These are phyloP conservation scores for Leptinotarsa rubiginosa DNA, from an alignment of 2,888 invertebrate species.

Conservation along the genomic window DNA sequence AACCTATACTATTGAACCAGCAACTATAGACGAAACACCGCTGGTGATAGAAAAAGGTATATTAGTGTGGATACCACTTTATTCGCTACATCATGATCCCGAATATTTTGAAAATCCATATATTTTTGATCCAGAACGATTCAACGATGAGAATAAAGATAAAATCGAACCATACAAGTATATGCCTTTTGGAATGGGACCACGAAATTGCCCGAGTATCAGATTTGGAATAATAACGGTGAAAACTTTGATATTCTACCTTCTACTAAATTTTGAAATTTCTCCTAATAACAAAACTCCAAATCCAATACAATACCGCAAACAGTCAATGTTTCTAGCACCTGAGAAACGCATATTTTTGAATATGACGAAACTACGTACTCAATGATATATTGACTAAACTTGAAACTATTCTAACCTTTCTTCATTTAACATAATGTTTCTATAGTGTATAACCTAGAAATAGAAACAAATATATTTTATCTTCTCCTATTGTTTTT, in stretches of 20 bases:
- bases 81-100: conserved; percentile 63
- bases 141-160: conserved; percentile 55
- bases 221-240: conserved; percentile 52
- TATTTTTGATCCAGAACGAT: conserved; percentile 65
- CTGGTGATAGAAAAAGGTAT: conserved; percentile 54
- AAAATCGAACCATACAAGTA: conserved; percentile 66
- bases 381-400: too few species aligned
- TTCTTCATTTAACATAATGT: too few species aligned
- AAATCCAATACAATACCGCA: background rate
- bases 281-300: background rate
- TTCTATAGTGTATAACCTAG: too few species aligned
- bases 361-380: too few species aligned
- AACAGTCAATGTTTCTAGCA: background rate
- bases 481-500: too few species aligned
- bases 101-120: conserved; percentile 64
- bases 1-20: conserved; percentile 60
- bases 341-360: background rate
- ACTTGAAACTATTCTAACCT: too few species aligned
- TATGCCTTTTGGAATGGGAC: conserved; percentile 69
- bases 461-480: too few species aligned
- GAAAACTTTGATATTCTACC: background rate
- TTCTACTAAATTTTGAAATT: background rate
- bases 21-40: conserved; percentile 45
- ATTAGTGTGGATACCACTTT: conserved; percentile 59
- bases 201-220: conserved; percentile 68